phyloP scores from a whole-genome alignment of 2,113 vertebrate species.

The Acanthochromis polyacanthus region DNA sequence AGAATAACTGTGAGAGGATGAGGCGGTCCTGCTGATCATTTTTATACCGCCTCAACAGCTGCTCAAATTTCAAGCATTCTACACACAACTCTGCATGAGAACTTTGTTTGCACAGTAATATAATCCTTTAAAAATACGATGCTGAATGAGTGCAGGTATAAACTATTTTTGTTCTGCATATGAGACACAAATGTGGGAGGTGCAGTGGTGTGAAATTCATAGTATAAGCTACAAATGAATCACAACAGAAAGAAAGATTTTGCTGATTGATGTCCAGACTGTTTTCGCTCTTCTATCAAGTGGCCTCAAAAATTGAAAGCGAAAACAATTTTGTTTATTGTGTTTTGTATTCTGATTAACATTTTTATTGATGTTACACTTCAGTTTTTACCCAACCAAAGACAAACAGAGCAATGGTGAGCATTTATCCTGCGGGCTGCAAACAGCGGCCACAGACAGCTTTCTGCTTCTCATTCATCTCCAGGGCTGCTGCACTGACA shows the following conservation, averaged over 20 bases:
- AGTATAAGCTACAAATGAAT: constrained; percentile 23
- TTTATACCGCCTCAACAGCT: not conserved
- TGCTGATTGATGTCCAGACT: constrained; percentile 44
- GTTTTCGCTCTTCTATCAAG: constrained; percentile 37
- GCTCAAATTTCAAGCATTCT: not conserved
- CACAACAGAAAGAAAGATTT: constrained; percentile 33
- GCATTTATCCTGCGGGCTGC: constrained; percentile 35
- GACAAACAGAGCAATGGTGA: constrained; percentile 42
- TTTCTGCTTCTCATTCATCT: constrained; percentile 58
- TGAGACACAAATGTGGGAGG: constrained; percentile 6
- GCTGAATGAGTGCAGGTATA: not conserved
- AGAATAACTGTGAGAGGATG: not conserved
- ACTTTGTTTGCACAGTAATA: not conserved
- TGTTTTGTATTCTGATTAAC: constrained; percentile 39
- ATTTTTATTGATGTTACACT: constrained; percentile 65
- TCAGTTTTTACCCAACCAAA: constrained; percentile 49
- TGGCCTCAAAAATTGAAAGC: constrained; percentile 40
- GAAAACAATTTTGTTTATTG: constrained; percentile 32
- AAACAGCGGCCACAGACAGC: constrained; percentile 38
- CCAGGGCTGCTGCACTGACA: constrained; percentile 45
- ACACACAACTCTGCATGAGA: not conserved
- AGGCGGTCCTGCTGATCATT: not conserved
- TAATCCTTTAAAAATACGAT: not conserved
- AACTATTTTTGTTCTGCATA: not conserved
- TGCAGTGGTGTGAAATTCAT: not conserved